These are phyloP conservation scores for Motacilla alba DNA, from an alignment of 2,113 vertebrate species.

Conservation along the genomic window DNA sequence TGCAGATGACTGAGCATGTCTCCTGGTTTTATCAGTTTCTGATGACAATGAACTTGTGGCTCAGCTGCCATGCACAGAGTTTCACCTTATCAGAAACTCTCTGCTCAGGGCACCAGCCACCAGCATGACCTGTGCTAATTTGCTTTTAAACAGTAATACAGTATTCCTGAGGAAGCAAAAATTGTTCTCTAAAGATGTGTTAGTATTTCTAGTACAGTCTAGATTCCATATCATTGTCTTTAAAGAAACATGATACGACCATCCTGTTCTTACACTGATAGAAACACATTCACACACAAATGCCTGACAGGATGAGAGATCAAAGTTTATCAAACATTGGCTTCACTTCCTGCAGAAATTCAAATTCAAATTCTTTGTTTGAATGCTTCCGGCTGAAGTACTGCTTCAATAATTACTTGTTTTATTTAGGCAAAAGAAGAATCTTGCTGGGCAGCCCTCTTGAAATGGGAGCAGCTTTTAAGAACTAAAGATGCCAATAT, in stretches of 20 bases:
- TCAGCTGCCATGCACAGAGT: background rate
- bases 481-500: background rate
- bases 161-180: background rate
- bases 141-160: background rate
- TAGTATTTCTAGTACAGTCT: background rate
- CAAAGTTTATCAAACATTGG: background rate
- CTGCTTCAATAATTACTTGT: background rate
- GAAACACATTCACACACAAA: background rate
- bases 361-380: slow-evolving; percentile 11
- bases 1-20: slow-evolving; percentile 1
- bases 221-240: background rate
- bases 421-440: slow-evolving; percentile 33
- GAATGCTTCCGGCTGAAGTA: slow-evolving; percentile 1
- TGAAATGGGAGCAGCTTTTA: background rate
- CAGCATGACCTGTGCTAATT: background rate
- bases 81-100: background rate
- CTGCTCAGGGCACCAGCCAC: background rate
- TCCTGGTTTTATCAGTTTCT: slow-evolving; percentile 9
- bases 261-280: background rate
- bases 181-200: background rate
- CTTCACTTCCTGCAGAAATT: slow-evolving; percentile 31
- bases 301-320: background rate
- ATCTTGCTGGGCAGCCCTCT: background rate
- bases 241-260: background rate
- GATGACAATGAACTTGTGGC: slow-evolving; percentile 18